These are phyloP conservation scores for Porites rus DNA, from an alignment of 92 coral and sea anemone species.

Conservation along the genomic window DNA sequence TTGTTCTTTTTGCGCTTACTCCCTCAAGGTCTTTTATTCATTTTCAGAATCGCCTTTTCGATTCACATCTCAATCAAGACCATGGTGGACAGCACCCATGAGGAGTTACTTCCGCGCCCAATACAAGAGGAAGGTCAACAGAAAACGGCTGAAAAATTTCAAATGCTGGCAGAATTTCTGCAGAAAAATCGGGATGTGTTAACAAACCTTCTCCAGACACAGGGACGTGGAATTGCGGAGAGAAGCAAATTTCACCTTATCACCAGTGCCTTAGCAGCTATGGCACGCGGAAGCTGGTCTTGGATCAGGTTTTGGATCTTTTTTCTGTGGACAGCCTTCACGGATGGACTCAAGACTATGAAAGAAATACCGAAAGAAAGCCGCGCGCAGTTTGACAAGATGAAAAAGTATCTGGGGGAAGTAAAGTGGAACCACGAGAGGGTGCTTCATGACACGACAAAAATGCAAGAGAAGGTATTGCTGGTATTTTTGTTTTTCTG, in stretches of 20 bases:
- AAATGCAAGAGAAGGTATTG: constrained; percentile 2
- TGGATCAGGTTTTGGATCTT: neutral
- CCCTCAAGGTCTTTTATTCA: no score
- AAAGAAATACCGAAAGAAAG: neutral
- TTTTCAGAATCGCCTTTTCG: neutral
- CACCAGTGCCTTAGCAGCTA: neutral
- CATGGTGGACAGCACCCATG: neutral
- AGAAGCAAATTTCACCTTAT: neutral
- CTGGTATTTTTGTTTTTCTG: no score
- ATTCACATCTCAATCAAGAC: neutral
- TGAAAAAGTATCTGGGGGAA: neutral
- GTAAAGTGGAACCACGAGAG: neutral
- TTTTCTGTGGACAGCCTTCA: neutral
- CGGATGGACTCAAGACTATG: neutral
- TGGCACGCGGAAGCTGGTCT: neutral
- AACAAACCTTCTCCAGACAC: no score
- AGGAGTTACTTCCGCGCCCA: neutral
- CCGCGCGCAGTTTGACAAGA: neutral
- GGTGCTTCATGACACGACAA: neutral
- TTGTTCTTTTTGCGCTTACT: no score
- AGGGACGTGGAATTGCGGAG: no score
- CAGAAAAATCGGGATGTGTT: neutral
- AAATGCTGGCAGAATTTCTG: neutral
- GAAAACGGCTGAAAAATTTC: neutral
- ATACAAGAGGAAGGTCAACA: neutral